Base-by-base conservation (phyloP, 2,888 invertebrate genomes). In the Microplitis deprimator region DNA sequence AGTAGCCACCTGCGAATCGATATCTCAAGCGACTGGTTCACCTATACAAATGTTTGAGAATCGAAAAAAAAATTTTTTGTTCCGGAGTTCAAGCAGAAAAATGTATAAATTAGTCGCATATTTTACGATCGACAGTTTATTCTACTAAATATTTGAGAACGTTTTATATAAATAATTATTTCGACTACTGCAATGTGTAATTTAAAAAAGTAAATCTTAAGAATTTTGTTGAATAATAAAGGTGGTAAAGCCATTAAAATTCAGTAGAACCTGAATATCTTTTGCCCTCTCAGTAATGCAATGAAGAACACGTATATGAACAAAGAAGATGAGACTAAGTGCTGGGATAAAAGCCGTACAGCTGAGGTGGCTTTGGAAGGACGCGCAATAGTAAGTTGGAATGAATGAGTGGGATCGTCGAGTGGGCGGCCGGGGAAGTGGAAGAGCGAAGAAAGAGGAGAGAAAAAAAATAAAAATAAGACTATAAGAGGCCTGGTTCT, bases 1-100 rank as follows among this genome's bases (percentile, higher is more conserved):
- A 50, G 81, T 84, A 86, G 83, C 87, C 87, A 87, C 87, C 87
- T 87, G 87, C 87, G 84, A 87, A 87, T 87, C 87, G 84, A 87
- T 88, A 87, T 86, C 86, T 70, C 61, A 65, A 50, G 59, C 82
- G 80, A 81, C 79, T 81, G 82, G 81, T 80, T 81, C 80, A 78
- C 81, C 81, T 82, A 85, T 87, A 86, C 84, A 86, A 87, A 87
- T 86, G 61, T 38, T 59, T 59, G 39, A 73, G 59, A 67, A 67
- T 67, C 59, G 65, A 7, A 40, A 61, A 17, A 13, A 67, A 41
- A 40, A 17, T 7, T 38, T 0, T 62, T 62, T 62, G 7, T 62
- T 62, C 62, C 16, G 29, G 29, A 29, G 29, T 29, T 29, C 3
- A 29, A 29, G 29, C 29, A 29, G 3, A 29, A 29, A 29, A 29